Base-by-base conservation (phyloP, 2,888 invertebrate genomes). In the Cerceris rybyensis region DNA sequence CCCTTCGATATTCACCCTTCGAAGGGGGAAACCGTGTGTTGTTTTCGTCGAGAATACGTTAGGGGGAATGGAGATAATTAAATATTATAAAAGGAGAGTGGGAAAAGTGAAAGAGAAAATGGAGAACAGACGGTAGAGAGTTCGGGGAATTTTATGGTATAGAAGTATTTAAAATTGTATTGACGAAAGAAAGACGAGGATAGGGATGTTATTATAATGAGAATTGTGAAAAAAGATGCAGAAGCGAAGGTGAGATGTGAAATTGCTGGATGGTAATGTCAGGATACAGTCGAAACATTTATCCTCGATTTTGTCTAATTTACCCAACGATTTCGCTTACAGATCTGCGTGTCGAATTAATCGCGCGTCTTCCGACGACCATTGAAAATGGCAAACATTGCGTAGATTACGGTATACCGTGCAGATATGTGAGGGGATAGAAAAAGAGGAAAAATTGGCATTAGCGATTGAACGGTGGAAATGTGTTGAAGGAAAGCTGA, bases 321-420 rank as follows among this genome's bases (percentile, higher is more conserved):
- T 7, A n/a, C 9, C 9, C 6, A 11, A 50, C 50, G 50, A n/a
- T 7, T 55, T 55, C 54, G 54, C 17, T n/a, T 14, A 8, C 54
- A 17, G 17, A 17, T 7, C 17, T 55, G 17, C 17, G 17, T 17
- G 17, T 17, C 54, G 54, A 17, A 72, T 49, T 14, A 11, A n/a
- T 0, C 55, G 74, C 70, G 64, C 63, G 54, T 69, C 57, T 60
- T 28, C 54, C 11, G 2, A 8, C 43, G 16, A 28, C 42, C 17
- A 5, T 14, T 43, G 41, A 28, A 65, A 65, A 60, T 42, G 75
- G 54, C 9, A 55, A 70, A 58, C 71, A 28, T 43, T 50, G 60
- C 42, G 59, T 43, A 64, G 49, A 54, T 63, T 52, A 41, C 59
- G 70, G 9, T 6, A 54, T 17, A 14, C 42, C 54, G 57, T 17